Conservation (phyloP, 2,888 invertebrate genomes). For the Mellilla xanthometata region DNA sequence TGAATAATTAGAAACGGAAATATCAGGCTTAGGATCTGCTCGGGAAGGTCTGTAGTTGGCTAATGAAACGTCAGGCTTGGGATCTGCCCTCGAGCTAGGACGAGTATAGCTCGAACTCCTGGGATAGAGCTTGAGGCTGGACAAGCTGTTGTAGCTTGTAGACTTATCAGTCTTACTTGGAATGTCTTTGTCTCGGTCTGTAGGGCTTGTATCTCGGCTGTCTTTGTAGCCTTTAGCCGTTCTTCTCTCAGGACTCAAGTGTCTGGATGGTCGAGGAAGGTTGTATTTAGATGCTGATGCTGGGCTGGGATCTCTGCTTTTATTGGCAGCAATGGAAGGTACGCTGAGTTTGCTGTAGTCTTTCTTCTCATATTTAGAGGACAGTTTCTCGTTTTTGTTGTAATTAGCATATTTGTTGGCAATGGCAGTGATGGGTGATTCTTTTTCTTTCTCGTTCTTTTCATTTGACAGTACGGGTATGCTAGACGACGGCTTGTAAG, state of each 20-base stretch:
- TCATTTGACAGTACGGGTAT: slow-evolving; percentile 67
- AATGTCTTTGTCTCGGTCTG: slow-evolving; percentile 80
- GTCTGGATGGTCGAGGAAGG: slow-evolving; percentile 67
- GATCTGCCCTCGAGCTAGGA: slow-evolving; percentile 44
- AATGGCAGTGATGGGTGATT: slow-evolving; percentile 67
- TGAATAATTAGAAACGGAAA: slow-evolving; percentile 8
- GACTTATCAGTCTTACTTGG: slow-evolving; percentile 81
- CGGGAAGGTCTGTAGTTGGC: slow-evolving; percentile 17
- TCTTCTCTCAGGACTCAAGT: slow-evolving; percentile 76
- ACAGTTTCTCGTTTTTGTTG: slow-evolving; percentile 48
- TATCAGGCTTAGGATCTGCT: slow-evolving; percentile 12
- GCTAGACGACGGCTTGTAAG: slow-evolving; percentile 76
- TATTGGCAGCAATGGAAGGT: slow-evolving; percentile 54
- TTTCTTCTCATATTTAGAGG: slow-evolving; percentile 66
- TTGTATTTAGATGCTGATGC: slow-evolving; percentile 70
- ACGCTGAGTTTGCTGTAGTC: slow-evolving; percentile 74
- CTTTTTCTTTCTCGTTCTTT: slow-evolving; percentile 51
- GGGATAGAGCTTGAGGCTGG: slow-evolving; percentile 80
- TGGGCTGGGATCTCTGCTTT: slow-evolving; percentile 83
- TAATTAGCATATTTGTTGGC: slow-evolving; percentile 71
- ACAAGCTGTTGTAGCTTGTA: slow-evolving; percentile 73
- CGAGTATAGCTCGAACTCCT: slow-evolving; percentile 64
- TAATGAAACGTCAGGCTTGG: slow-evolving; percentile 47
- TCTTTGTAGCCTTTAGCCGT: slow-evolving; percentile 62
- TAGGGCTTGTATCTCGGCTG: slow-evolving; percentile 82